Percentiles rank a stretch among this genome's conserved stretches.
Evolutionary conservation across 2,797 vertebrate species (phyloP).

Genomic region (Lates japonicus): DNA sequence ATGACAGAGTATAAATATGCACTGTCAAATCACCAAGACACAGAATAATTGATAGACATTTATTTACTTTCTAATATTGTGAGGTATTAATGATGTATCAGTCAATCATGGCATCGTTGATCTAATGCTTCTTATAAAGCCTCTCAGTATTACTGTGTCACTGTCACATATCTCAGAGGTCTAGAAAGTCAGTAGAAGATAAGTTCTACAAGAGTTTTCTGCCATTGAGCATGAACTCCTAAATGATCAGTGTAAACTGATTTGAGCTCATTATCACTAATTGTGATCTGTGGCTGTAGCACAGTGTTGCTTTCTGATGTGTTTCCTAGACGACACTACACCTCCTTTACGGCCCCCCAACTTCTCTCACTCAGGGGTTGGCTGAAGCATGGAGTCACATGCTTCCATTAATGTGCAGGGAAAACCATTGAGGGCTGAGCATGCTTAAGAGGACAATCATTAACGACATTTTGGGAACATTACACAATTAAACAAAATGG

Average conservation of each 20-base stretch:
- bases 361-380: slow-evolving; percentile 48
- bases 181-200: not conserved
- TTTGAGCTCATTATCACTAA: not conserved
- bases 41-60: not conserved
- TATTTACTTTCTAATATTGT: not conserved
- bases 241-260: not conserved
- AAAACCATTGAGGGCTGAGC: slow-evolving; percentile 46
- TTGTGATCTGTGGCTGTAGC: not conserved
- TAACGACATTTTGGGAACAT: slow-evolving; percentile 73
- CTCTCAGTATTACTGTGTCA: not conserved
- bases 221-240: not conserved
- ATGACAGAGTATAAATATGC: too few species aligned
- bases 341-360: not conserved
- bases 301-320: slow-evolving; percentile 8
- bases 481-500: slow-evolving; percentile 65
- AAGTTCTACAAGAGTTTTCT: not conserved
- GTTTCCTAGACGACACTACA: slow-evolving; percentile 30
- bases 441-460: slow-evolving; percentile 63
- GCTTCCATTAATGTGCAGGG: slow-evolving; percentile 62
- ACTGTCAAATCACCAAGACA: not conserved
- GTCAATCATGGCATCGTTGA: not conserved
- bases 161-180: not conserved
- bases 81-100: not conserved
- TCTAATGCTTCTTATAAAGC: not conserved
- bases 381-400: slow-evolving; percentile 74